A percentile compares a stretch with the other conserved stretches of the same genome.
phyloP scores from a whole-genome alignment of 1,140 invertebrate species.

The Rhagoletis zephyria region DNA sequence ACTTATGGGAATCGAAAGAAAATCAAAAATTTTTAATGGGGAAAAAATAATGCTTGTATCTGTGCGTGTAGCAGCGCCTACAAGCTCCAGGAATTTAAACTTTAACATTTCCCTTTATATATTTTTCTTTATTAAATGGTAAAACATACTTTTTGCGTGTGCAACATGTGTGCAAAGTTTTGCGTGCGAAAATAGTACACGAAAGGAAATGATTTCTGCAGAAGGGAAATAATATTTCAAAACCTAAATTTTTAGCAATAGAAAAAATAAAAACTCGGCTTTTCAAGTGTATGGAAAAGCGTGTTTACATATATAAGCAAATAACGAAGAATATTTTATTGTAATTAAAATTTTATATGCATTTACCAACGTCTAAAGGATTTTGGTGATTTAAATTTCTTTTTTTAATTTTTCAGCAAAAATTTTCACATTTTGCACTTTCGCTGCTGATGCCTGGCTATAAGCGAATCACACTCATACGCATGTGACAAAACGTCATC shows the following conservation, averaged over 20 bases:
- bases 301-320: too few relatives aligned
- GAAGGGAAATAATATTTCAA: neutral
- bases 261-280: too few relatives aligned
- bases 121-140: neutral
- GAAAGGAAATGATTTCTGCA: too few relatives aligned
- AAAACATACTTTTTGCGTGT: neutral
- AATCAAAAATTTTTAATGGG: neutral
- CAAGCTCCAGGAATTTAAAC: neutral
- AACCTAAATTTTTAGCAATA: too few relatives aligned
- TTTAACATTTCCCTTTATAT: neutral
- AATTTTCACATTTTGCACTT: neutral
- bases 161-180: neutral
- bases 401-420: too few relatives aligned
- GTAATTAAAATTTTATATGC: too few relatives aligned
- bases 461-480: neutral
- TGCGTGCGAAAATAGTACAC: neutral
- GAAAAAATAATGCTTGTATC: neutral
- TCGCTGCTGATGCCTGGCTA: neutral
- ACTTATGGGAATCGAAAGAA: neutral
- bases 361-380: too few relatives aligned
- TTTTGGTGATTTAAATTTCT: too few relatives aligned
- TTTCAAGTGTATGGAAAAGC: too few relatives aligned
- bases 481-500: constrained; percentile 35
- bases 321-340: too few relatives aligned
- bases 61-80: neutral